Evolutionary conservation across 2,113 vertebrate genomes (phyloP).

Genomic region (Myrmecobius fasciatus): DNA sequence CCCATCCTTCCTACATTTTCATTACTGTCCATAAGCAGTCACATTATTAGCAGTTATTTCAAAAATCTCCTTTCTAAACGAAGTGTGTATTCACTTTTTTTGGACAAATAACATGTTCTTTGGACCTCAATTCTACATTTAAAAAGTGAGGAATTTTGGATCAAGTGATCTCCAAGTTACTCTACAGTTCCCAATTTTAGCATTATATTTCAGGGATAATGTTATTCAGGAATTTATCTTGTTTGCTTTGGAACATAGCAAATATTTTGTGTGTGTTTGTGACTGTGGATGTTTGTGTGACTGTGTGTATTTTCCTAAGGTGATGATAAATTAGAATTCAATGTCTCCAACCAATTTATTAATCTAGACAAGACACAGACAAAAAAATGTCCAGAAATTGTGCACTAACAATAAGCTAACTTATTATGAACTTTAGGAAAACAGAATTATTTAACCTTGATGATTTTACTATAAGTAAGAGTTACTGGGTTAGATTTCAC

Average conservation of each 20-base stretch:
- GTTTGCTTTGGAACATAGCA: background rate
- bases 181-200: background rate
- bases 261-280: background rate
- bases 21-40: background rate
- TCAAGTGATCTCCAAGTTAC: background rate
- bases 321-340: background rate
- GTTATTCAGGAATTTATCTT: background rate
- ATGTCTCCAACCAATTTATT: background rate
- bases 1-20: background rate
- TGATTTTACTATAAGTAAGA: background rate
- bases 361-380: background rate
- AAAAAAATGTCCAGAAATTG: background rate
- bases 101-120: background rate
- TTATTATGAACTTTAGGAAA: background rate
- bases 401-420: background rate
- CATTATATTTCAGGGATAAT: background rate
- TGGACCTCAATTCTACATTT: background rate
- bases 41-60: background rate
- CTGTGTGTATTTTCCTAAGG: background rate
- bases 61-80: background rate
- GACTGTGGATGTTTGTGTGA: too few species aligned
- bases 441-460: background rate
- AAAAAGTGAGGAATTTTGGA: background rate
- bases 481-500: background rate
- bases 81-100: background rate